A percentile compares a stretch with the other conserved stretches of the same genome.
phyloP scores from a whole-genome alignment of 2,888 invertebrate genomes.

The Helobdella robusta region DNA sequence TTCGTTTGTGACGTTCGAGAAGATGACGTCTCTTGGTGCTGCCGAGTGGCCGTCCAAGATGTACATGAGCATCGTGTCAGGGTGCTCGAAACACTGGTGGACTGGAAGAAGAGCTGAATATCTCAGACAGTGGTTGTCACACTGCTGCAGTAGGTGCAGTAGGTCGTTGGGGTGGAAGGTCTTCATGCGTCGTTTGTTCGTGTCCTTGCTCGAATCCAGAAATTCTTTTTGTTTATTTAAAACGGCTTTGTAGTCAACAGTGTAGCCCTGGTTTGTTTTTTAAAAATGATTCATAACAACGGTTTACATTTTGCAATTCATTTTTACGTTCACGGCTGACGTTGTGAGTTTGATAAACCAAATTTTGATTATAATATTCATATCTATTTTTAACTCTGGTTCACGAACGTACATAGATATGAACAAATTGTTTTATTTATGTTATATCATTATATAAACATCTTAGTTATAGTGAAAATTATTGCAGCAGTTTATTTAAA shows the following conservation, averaged over 20 bases:
- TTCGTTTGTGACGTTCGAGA: constrained; percentile 31
- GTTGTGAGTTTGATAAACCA: too few relatives aligned
- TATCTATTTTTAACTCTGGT: too few relatives aligned
- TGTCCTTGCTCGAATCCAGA: constrained; percentile 1
- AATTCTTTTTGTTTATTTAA: constrained; percentile 1
- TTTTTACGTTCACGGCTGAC: too few relatives aligned
- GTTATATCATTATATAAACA: too few relatives aligned
- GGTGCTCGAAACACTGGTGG: constrained; percentile 34
- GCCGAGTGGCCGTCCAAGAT: constrained; percentile 34
- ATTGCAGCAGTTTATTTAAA: too few relatives aligned
- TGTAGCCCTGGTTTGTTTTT: too few relatives aligned
- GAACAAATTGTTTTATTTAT: too few relatives aligned
- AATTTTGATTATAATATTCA: too few relatives aligned
- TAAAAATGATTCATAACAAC: too few relatives aligned
- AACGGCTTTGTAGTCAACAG: constrained; percentile 1
- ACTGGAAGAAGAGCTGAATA: constrained; percentile 50
- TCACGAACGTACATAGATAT: too few relatives aligned
- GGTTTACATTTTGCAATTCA: too few relatives aligned
- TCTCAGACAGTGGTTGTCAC: constrained; percentile 71
- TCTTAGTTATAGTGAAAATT: too few relatives aligned
- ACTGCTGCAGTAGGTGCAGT: constrained; percentile 71
- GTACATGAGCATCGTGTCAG: constrained; percentile 32
- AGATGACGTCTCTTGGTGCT: constrained; percentile 28
- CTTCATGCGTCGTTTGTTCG: constrained; percentile 53
- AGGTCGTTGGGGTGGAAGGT: constrained; percentile 57